Conservation (phyloP, 2,797 vertebrate genomes). For the Sebastes paucispinis region DNA sequence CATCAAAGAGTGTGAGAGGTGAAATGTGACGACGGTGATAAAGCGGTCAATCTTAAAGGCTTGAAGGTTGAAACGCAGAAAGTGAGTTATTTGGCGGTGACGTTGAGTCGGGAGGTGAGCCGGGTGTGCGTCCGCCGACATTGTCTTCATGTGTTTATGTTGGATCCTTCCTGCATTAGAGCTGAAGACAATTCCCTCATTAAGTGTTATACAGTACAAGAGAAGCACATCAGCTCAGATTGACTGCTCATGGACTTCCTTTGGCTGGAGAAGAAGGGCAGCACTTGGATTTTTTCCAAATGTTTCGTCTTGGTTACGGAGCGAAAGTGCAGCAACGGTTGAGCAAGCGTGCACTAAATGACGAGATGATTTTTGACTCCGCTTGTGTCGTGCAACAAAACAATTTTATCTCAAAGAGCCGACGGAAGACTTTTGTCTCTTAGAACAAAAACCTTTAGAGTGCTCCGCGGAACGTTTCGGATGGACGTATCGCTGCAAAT, state of each 20-base stretch:
- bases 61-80: not conserved
- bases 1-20: not conserved
- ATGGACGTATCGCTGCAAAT: not conserved
- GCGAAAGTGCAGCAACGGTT: not conserved
- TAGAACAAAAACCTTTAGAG: not conserved
- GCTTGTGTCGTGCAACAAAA: not conserved
- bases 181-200: not conserved
- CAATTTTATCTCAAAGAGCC: not conserved
- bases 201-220: not conserved
- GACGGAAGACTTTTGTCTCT: not conserved
- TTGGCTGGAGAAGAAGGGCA: not conserved
- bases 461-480: not conserved
- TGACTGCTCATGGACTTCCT: not conserved
- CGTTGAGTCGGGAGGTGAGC: not conserved
- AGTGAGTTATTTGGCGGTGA: too few relatives aligned
- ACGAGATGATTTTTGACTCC: not conserved
- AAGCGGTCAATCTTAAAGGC: not conserved
- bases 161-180: conserved; percentile 1
- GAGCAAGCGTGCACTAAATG: not conserved
- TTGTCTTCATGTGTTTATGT: not conserved
- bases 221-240: not conserved
- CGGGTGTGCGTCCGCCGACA: not conserved
- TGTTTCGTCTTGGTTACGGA: not conserved
- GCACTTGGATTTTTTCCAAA: not conserved
- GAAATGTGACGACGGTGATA: not conserved